Base-by-base conservation (phyloP, 2,797 vertebrate genomes). In the Apodemus agrarius region DNA sequence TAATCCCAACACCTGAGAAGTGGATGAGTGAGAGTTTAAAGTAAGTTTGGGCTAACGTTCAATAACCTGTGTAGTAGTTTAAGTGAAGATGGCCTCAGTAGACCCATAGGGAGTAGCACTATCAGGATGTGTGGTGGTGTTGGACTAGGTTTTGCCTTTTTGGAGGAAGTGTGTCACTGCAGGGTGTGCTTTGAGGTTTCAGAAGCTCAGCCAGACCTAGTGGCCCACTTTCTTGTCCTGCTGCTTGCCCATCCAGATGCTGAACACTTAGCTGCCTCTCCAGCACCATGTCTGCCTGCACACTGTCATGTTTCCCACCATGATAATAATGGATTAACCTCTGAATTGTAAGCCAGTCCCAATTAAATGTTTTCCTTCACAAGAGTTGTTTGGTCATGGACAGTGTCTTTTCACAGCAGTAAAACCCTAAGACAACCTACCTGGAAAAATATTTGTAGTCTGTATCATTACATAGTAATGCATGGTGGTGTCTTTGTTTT, bases 361-460 rank as follows among this genome's bases (percentile, higher is more conserved):
- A 74, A 74, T 37, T 75, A 75, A 75, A 40, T 6, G 37, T 40
- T 75, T 75, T 75, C 4, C 72, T 75, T 75, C 43, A 5, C 22
- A 43, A 43, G 72, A 75, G 72, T 75, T 75, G 72, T 24, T 22
- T 75, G 72, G 21, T 40, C 72, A 74, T 74, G 37, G 61, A 63
- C 61, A 63, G 37, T 40, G 19, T 75, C 72, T 75, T n/a, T 37
- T 72, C 17, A 72, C 69, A 72, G n/a, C n/a, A 72, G 16, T 40
- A 37, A 75, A 40, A 75, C 72, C 37, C 21, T 75, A 43, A 75
- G 72, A 43, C 37, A 75, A 75, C 9, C 37, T 75, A 24, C 21
- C 34, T 57, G 43, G 49, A 81, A 80, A 82, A 37, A 19, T 89
- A 61, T 92, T 92, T 96, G 74, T 40, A 75, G 24, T 87, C 26